phyloP scores from a whole-genome alignment of 2,113 vertebrate species.

The Gallinago paraguaiae region DNA sequence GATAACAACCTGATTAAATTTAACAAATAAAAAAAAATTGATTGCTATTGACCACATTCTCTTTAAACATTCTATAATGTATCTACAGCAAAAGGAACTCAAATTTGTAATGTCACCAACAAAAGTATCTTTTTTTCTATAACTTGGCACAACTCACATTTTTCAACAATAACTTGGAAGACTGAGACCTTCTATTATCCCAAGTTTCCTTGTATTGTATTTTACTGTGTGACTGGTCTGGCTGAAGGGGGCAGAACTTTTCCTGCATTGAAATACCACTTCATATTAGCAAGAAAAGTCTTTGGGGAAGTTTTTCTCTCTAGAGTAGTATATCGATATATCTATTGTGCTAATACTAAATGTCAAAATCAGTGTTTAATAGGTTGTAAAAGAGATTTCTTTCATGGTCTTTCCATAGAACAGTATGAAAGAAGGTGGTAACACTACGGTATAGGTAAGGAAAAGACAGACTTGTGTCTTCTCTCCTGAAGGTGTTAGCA shows the following conservation, averaged over 20 bases:
- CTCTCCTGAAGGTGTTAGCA: not conserved
- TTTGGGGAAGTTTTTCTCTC: not conserved
- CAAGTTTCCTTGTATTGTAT: not conserved
- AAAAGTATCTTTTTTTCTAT: not conserved
- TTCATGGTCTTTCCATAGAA: not conserved
- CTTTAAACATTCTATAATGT: fast-evolving
- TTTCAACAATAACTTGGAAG: not conserved
- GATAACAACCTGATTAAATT: not conserved
- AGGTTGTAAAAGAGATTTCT: not conserved
- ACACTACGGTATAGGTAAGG: fast-evolving
- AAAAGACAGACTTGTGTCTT: not conserved
- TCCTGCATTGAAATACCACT: not conserved
- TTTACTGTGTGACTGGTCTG: not conserved
- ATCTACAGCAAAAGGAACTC: not conserved
- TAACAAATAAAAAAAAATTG: not conserved
- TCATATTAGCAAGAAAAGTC: not conserved
- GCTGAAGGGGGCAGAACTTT: not conserved
- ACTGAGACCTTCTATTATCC: not conserved
- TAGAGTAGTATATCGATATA: not conserved
- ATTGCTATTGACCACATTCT: not conserved
- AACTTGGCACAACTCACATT: not conserved
- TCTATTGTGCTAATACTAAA: not conserved
- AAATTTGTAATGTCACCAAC: fast-evolving
- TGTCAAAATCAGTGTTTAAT: not conserved
- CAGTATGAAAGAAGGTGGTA: fast-evolving